Conservation (phyloP, 2,113 vertebrate genomes). For the Rhipidura dahli region DNA sequence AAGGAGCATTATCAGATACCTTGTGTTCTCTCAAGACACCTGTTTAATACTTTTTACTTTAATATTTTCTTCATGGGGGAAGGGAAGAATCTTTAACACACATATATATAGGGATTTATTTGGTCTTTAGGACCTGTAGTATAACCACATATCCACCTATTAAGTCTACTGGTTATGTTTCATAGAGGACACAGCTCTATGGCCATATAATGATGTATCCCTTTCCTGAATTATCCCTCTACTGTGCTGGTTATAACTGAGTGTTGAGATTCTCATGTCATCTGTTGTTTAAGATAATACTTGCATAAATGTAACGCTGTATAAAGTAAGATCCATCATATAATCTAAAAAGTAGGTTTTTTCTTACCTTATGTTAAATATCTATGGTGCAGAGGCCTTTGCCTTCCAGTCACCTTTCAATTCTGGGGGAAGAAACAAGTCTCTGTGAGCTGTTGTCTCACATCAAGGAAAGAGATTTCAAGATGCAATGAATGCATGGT, state of each 20-base stretch:
- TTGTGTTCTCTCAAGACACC: not conserved
- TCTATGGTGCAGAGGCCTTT: not conserved
- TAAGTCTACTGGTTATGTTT: not conserved
- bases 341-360: not conserved
- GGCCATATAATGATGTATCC: not conserved
- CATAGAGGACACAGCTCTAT: not conserved
- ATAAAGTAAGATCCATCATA: not conserved
- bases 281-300: not conserved
- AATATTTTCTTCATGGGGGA: not conserved
- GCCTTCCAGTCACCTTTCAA: not conserved
- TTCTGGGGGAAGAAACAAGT: not conserved
- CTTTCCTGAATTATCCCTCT: not conserved
- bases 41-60: not conserved
- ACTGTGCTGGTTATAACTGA: not conserved
- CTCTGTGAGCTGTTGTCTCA: not conserved
- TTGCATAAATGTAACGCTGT: not conserved
- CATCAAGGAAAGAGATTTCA: not conserved
- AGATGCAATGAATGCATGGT: fast-evolving
- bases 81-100: not conserved
- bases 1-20: not conserved
- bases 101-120: not conserved
- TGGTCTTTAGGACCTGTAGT: not conserved
- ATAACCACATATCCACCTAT: not conserved
- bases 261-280: not conserved
- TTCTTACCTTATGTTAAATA: not conserved